Conservation (phyloP, 2,888 invertebrate species). For the Dryobota labecula region DNA sequence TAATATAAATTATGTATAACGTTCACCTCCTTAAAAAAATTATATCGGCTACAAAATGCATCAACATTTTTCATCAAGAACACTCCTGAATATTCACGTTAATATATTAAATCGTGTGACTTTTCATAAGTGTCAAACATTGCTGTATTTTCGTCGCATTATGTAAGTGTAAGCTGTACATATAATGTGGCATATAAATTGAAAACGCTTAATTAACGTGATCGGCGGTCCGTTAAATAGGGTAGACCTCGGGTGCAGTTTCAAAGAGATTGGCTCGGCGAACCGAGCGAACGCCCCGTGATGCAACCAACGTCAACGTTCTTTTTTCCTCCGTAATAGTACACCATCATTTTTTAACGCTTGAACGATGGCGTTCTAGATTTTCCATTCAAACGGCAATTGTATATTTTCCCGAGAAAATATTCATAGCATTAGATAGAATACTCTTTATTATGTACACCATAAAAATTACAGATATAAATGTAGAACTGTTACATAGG, state of each 20-base stretch:
- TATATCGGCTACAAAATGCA: neutral
- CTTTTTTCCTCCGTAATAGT: slow-evolving; percentile 46
- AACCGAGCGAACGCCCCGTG: slow-evolving; percentile 70
- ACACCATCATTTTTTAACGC: slow-evolving; percentile 60
- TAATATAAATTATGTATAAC: too few species aligned
- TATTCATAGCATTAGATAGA: neutral
- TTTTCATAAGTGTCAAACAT: slow-evolving; percentile 21
- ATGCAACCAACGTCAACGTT: slow-evolving; percentile 68
- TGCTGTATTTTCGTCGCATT: slow-evolving; percentile 23
- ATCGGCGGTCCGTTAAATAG: slow-evolving; percentile 83
- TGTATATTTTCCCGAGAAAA: slow-evolving; percentile 15
- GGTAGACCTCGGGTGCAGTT: slow-evolving; percentile 79
- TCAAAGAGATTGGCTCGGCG: slow-evolving; percentile 81
- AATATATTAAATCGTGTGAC: slow-evolving; percentile 9
- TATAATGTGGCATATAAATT: slow-evolving; percentile 60
- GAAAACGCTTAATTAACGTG: slow-evolving; percentile 82
- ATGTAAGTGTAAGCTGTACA: slow-evolving; percentile 37
- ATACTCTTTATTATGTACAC: too few species aligned
- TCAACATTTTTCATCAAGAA: neutral
- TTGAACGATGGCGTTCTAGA: slow-evolving; percentile 49
- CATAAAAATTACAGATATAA: too few species aligned
- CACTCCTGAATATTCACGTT: slow-evolving; percentile 4
- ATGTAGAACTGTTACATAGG: too few species aligned
- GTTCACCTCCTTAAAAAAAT: neutral
- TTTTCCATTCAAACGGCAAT: slow-evolving; percentile 36